phyloP scores from a whole-genome alignment of 2,113 vertebrate species.

The Todiramphus chloris region DNA sequence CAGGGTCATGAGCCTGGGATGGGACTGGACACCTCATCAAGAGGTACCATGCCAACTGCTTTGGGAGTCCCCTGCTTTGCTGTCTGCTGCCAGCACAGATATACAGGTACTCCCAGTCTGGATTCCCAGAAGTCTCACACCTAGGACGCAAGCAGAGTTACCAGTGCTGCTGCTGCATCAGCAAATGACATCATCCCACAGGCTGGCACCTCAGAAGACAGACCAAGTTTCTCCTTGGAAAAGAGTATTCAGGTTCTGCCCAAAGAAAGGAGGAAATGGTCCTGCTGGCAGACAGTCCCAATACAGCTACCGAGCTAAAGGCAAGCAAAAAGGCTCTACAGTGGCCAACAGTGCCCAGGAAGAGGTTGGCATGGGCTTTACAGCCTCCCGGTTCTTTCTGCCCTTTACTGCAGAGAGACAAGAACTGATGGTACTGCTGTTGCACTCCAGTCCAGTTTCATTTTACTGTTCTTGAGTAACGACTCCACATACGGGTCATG shows the following conservation, averaged over 20 bases:
- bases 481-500: not conserved
- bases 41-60: not conserved
- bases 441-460: not conserved
- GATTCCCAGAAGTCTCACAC: not conserved
- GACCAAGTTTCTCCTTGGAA: not conserved
- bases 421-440: not conserved
- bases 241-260: not conserved
- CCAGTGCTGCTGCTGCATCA: not conserved
- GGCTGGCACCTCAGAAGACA: not conserved
- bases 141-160: not conserved
- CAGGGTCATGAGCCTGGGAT: not conserved
- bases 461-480: not conserved
- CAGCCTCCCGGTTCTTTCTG: not conserved
- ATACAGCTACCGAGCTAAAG: accelerated
- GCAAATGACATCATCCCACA: not conserved
- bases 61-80: not conserved
- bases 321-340: not conserved
- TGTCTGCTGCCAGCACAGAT: not conserved
- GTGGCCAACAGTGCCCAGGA: not conserved
- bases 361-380: not conserved
- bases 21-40: not conserved
- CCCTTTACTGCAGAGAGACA: not conserved
- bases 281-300: not conserved
- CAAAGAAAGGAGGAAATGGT: not conserved
- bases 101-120: accelerated